These are phyloP conservation scores for Torymus texanus DNA, from an alignment of 2,888 invertebrate species.

Conservation along the genomic window DNA sequence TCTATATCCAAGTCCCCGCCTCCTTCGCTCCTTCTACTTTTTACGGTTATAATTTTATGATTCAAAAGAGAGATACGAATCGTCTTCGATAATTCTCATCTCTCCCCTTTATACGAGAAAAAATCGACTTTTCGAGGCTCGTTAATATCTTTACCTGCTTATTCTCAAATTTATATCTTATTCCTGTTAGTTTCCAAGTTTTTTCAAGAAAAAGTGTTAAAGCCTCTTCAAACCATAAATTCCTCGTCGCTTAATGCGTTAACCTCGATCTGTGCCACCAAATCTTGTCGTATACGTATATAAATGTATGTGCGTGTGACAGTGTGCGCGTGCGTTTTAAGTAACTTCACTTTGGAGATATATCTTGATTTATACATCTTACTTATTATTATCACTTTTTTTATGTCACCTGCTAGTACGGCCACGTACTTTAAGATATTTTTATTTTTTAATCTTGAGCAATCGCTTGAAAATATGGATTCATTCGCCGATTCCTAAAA, in stretches of 20 bases:
- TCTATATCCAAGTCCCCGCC: no score
- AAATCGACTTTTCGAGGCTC: constrained; percentile 19
- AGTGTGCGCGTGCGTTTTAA: background rate
- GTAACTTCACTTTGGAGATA: constrained; percentile 25
- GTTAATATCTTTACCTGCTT: constrained; percentile 39
- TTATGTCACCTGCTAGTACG: no score
- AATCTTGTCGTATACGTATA: background rate
- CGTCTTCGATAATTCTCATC: constrained; percentile 5
- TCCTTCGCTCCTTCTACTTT: constrained; percentile 30
- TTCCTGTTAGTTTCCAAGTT: constrained; percentile 36
- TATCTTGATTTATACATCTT: constrained; percentile 34
- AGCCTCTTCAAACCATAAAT: constrained; percentile 41
- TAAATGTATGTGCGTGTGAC: background rate
- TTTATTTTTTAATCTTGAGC: no score
- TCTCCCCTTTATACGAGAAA: background rate
- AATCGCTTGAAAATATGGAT: no score
- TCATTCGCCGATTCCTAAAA: no score
- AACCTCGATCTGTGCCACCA: constrained; percentile 29
- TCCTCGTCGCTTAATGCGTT: constrained; percentile 36
- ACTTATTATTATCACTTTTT: background rate
- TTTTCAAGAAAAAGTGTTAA: constrained; percentile 48
- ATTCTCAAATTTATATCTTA: constrained; percentile 43
- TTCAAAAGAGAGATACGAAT: constrained; percentile 30
- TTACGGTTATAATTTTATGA: constrained; percentile 52
- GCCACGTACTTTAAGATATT: no score